Evolutionary conservation across 1,140 invertebrate species (phyloP), one percentile per base, ranked within the genome.

Genomic region (Ectropis grisescens): DNA sequence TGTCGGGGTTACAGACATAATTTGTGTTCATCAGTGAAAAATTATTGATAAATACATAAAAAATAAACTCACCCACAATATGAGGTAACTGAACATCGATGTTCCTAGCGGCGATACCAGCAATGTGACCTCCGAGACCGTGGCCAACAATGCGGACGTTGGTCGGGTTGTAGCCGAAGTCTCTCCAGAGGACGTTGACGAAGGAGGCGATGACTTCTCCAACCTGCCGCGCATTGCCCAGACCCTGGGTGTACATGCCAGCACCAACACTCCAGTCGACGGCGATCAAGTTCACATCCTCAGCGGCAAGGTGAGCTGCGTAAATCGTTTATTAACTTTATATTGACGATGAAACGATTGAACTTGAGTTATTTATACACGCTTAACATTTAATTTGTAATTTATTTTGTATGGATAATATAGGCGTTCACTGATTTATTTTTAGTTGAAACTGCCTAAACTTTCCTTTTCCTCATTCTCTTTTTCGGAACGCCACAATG

Each of bases 61-160:
- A n/a, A n/a, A n/a, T n/a, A n/a, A n/a, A 38, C 47, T 57, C 45
- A 80, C 75, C 72, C 29, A 72, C 12, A 33, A 80, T 56, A 25
- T 69, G 58, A 25, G 66, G 58, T 9, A 80, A 25, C 8, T 30
- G 24, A 33, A 57, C 58, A 12, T 27, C 41, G 3, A 57, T 38
- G 0, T 38, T 37, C 24, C 60, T 66, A 2, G 56, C 61, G 11
- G 66, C 65, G 22, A 78, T 69, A 41, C 70, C 75, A 29, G 70
- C 68, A 5, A 67, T 42, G 19, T 80, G 72, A 1, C 41, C 75
- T 6, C 75, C 75, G 2, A 80, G 47, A 9, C 75, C 75, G 2
- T 65, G 43, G 11, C 75, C 75, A 1, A 78, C 68, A 3, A 80
- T 67, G 8, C 58, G 52, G 16, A 74, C 37, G 8, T 43, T 16